These are phyloP conservation scores for Microctenopoma stevenorrisi DNA, from an alignment of 2,797 vertebrate species.

Conservation along the genomic window DNA sequence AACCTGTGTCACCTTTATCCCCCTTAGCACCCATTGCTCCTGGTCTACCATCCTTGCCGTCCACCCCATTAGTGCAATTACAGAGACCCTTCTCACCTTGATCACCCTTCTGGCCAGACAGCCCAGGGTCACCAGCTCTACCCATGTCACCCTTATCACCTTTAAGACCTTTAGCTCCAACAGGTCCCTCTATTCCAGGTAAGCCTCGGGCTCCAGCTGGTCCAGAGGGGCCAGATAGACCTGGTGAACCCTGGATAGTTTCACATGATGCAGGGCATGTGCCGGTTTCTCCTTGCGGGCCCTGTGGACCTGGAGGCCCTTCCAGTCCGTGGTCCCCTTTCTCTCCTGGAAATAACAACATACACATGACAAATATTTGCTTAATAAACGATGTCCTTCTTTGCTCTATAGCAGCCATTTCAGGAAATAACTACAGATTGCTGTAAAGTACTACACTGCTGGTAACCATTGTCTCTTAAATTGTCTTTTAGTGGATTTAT, in stretches of 20 bases:
- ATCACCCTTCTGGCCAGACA: constrained; percentile 70
- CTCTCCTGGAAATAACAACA: constrained; percentile 70
- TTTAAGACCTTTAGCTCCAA: constrained; percentile 64
- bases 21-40: constrained; percentile 75
- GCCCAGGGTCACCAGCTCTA: constrained; percentile 53
- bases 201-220: constrained; percentile 69
- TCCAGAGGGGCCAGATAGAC: constrained; percentile 71
- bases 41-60: constrained; percentile 60
- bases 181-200: constrained; percentile 62
- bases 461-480: no score
- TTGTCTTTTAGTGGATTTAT: no score
- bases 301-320: constrained; percentile 67
- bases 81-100: constrained; percentile 72
- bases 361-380: background rate
- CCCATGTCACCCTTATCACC: constrained; percentile 77
- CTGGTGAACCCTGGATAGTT: constrained; percentile 57
- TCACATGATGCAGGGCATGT: constrained; percentile 71
- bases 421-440: no score
- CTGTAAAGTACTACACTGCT: no score
- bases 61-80: constrained; percentile 70
- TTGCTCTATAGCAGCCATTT: no score
- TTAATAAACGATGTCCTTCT: no score
- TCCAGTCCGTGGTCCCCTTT: constrained; percentile 75
- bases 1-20: constrained; percentile 63
- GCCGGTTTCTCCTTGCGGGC: constrained; percentile 74